Conservation (phyloP, 2,797 vertebrate genomes). For the Falco concolor region DNA sequence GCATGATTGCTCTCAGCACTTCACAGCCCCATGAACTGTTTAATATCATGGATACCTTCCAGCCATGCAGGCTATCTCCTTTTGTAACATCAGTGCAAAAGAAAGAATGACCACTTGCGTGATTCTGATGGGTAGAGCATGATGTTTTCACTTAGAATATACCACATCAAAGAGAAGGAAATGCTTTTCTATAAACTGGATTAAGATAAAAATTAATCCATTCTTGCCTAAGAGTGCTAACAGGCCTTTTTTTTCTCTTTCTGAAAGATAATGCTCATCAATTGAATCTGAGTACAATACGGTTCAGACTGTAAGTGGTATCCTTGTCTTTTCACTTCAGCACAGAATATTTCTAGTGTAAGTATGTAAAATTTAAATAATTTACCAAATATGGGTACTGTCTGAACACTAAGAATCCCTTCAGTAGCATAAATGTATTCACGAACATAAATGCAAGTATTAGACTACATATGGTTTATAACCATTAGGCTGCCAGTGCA, state of each 20-base stretch:
- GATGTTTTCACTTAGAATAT: constrained; percentile 71
- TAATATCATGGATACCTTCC: constrained; percentile 85
- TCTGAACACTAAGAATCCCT: not conserved
- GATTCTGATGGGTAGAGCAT: constrained; percentile 63
- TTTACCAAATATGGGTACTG: not conserved
- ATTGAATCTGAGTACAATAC: constrained; percentile 23
- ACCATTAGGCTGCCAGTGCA: not conserved
- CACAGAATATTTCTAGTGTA: not conserved
- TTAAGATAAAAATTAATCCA: constrained; percentile 74
- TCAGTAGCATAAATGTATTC: not conserved
- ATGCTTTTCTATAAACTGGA: constrained; percentile 54
- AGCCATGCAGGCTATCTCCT: constrained; percentile 80
- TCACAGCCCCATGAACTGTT: constrained; percentile 88
- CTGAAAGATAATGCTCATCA: constrained; percentile 22
- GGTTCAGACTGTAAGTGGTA: not conserved
- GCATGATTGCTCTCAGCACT: constrained; percentile 88
- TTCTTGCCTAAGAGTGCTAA: constrained; percentile 61
- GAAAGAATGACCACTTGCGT: constrained; percentile 76
- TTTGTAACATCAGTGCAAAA: constrained; percentile 72
- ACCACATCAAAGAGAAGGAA: constrained; percentile 79
- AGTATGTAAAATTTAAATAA: not conserved
- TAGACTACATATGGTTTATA: not conserved
- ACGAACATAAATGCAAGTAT: not conserved
- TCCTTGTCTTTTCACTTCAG: not conserved
- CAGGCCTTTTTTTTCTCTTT: constrained; percentile 11